phyloP scores from a whole-genome alignment of 2,888 invertebrate species.

The Coleophora flavipennella region DNA sequence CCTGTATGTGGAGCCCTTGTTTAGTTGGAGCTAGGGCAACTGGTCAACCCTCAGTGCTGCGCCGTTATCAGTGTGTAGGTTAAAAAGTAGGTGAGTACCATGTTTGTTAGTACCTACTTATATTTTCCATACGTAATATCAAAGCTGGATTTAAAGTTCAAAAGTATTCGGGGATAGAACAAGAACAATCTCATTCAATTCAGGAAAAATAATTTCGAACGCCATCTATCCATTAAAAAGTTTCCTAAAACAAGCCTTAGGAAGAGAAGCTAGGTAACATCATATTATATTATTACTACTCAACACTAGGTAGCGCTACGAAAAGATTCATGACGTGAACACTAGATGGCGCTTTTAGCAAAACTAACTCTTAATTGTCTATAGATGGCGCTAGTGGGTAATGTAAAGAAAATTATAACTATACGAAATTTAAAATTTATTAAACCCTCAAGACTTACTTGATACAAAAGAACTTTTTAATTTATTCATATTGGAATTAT shows the following conservation, averaged over 20 bases:
- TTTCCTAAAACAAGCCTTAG: not conserved
- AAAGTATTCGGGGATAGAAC: too few species aligned
- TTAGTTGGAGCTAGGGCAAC: not conserved
- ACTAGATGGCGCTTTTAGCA: constrained; percentile 9
- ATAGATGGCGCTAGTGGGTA: not conserved
- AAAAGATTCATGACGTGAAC: not conserved
- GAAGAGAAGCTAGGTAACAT: not conserved
- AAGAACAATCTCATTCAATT: too few species aligned
- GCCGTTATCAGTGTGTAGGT: too few species aligned
- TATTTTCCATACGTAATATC: too few species aligned
- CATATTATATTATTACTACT: constrained; percentile 13
- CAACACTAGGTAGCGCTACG: constrained; percentile 18
- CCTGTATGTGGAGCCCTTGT: not conserved
- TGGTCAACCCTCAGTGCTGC: too few species aligned
- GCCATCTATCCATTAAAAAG: constrained; percentile 8
- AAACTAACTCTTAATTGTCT: not conserved
- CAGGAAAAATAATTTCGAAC: not conserved
- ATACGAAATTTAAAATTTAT: too few species aligned
- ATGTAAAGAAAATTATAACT: too few species aligned
- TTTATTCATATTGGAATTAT: not conserved
- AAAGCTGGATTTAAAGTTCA: too few species aligned
- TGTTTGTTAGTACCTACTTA: too few species aligned
- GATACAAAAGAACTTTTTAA: too few species aligned
- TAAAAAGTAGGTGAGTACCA: too few species aligned
- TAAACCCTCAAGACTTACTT: too few species aligned